Evolutionary conservation across 1,140 invertebrate genomes (phyloP).

Genomic region (Penaeus japonicus): DNA sequence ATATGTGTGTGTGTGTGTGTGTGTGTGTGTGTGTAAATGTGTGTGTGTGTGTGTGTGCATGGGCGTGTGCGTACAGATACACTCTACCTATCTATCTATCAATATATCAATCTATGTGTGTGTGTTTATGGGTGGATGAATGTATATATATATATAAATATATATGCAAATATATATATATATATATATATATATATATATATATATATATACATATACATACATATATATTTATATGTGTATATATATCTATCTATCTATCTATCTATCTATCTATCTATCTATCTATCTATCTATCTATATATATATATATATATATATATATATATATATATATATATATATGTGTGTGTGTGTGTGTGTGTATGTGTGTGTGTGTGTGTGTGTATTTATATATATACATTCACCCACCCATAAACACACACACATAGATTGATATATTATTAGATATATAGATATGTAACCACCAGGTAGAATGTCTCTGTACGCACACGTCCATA

Average conservation of each 20-base stretch:
- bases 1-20: background rate
- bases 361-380: background rate
- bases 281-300: background rate
- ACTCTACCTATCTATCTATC: background rate
- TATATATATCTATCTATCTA: too few relatives aligned
- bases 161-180: too few relatives aligned
- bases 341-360: background rate
- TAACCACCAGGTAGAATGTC: background rate
- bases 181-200: too few relatives aligned
- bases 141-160: background rate
- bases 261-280: too few relatives aligned
- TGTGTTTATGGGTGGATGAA: too few relatives aligned
- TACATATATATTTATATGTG: too few relatives aligned
- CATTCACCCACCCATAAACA: background rate
- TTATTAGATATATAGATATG: background rate
- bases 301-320: too few relatives aligned
- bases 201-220: too few relatives aligned
- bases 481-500: background rate
- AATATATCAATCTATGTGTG: too few relatives aligned
- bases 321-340: too few relatives aligned
- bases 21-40: background rate
- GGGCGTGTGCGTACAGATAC: background rate
- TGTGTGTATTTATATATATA: background rate
- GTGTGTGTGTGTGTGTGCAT: background rate
- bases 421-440: background rate